phyloP scores from a whole-genome alignment of 1,140 invertebrate genomes.

The Adoxophyes honmai region DNA sequence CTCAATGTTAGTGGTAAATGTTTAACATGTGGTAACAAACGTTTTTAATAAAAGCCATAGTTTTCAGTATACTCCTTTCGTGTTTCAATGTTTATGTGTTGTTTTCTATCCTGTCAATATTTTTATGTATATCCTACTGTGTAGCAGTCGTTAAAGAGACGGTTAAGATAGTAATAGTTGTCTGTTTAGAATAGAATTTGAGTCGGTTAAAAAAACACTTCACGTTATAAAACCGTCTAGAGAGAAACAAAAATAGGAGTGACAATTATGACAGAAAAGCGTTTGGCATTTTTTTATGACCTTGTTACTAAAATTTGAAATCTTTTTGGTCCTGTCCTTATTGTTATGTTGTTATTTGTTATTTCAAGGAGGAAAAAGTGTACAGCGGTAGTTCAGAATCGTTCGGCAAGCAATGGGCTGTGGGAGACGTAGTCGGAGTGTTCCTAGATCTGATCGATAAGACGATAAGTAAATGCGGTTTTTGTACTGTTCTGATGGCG shows the following conservation, averaged over 20 bases:
- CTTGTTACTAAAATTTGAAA: no score
- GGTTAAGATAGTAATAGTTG: background rate
- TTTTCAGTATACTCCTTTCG: background rate
- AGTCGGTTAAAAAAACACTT: background rate
- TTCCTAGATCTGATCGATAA: slow-evolving; percentile 97
- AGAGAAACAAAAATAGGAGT: no score
- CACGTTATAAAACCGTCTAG: no score
- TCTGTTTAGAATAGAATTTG: background rate
- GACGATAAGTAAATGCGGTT: slow-evolving; percentile 89
- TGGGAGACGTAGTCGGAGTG: slow-evolving; percentile 95
- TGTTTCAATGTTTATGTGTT: slow-evolving; percentile 8
- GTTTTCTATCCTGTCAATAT: slow-evolving; percentile 1
- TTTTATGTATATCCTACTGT: background rate
- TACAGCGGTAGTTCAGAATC: slow-evolving; percentile 91
- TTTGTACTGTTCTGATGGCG: background rate
- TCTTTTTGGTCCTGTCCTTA: no score
- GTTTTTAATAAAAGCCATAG: background rate
- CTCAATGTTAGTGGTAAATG: slow-evolving; percentile 2
- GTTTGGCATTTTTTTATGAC: no score
- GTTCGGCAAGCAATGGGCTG: slow-evolving; percentile 96
- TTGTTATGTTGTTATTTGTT: slow-evolving; percentile 24
- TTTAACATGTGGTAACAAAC: slow-evolving; percentile 13
- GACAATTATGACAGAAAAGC: no score
- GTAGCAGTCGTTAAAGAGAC: background rate
- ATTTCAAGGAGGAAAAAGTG: slow-evolving; percentile 93